Base-by-base conservation (phyloP, 2,113 vertebrate genomes). In the Peromyscus leucopus region DNA sequence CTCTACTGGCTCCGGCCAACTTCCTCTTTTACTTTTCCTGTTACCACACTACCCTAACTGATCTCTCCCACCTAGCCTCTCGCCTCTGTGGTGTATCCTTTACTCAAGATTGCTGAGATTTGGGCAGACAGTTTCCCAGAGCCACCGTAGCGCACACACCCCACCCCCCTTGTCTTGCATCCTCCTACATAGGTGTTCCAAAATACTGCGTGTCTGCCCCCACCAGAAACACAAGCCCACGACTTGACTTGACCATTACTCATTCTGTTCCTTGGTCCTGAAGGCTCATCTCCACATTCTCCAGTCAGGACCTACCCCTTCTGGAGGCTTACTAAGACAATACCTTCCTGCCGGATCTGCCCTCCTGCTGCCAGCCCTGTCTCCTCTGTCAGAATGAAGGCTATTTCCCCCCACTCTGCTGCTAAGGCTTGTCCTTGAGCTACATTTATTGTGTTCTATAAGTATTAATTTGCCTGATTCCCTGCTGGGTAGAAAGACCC, bases 401-500 rank as follows among this genome's bases (percentile, higher is more conserved):
- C 69, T 71, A 51, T 67, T 82, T 55, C 89, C 39, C 21, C 78
- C 67, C 7, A n/a, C 2, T 10, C 33, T 89, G 67, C 71, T 4
- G 55, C 2, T 19, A 48, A 15, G 33, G 48, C 65, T 59, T 93
- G 76, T 69, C 79, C 89, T 93, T 90, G 71, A 94, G 19, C 22
- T 94, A 72, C 75, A 51, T 59, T 96, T 76, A 80, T 76, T 80
- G 59, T 69, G 65, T 85, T 92, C 51, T 59, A 22, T 22, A 82
- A 74, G 91, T 71, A 96, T 91, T 61, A 71, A 65, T 94, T 91
- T 96, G 42, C 63, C 89, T 48, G 59, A 46, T 89, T 96, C 59
- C 21, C 85, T 55, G 39, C 69, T 91, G 93, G 10, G 36, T 12
- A 90, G 71, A 92, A 94, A 97, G 85, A 96, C 10, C 63, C 89